Evolutionary conservation across 2,113 vertebrate species (phyloP), one percentile per base, ranked within the genome.

Genomic region (Gallinago jamesoni): DNA sequence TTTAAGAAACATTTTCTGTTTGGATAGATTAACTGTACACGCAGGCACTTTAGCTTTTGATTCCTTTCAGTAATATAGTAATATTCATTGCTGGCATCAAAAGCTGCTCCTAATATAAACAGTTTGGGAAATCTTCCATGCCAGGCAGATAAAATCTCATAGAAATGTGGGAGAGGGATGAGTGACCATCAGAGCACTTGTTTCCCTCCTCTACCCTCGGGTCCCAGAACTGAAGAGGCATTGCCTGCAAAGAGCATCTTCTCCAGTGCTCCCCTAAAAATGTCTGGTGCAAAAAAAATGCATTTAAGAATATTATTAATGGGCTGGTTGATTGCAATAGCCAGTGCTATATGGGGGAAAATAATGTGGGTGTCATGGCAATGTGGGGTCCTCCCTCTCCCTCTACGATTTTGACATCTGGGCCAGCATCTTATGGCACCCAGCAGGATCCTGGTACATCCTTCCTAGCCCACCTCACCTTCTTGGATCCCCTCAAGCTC

Each of bases 1-100:
- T 96, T 95, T 94, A 87, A 97, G 93, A 97, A 97, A 94, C 95
- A 95, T 96, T 96, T 95, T 96, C 93, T 97, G 97, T 97, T 97
- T 97, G 95, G 93, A 93, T 84, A 97, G 96, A 96, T 97, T 97
- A 97, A 91, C 91, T 96, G 93, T 96, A 96, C 96, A 97, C 69
- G 95, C 92, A 97, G 92, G 96, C 94, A 96, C 94, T 97, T 97
- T 56, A 97, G 95, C 91, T 97, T 95, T 96, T 97, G 95, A 97
- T 92, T 97, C 97, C 97, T 95, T 90, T 95, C 90, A 86, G 91
- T 77, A 94, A 96, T 95, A 90, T 53, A 86, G 93, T 72, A 91
- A 93, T 95, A 94, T 91, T 94, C 95, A 90, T 66, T 62, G 85
- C 91, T 96, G 93, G 91, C 93, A 81, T 92, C 66, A 41, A 93